Base-by-base conservation (phyloP, 2,888 invertebrate species). In the Pristionchus arcanus region DNA sequence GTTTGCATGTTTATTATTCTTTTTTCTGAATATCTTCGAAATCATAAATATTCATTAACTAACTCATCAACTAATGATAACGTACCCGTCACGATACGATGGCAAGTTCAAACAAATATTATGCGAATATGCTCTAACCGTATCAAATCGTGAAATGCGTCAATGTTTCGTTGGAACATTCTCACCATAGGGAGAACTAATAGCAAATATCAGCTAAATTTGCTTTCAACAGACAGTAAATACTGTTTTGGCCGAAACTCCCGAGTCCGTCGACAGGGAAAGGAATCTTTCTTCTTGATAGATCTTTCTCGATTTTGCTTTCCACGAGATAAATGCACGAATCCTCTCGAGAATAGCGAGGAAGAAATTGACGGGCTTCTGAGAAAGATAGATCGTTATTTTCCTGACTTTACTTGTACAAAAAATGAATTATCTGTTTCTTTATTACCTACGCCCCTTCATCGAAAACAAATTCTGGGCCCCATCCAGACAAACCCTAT, bases 181-280 rank as follows among this genome's bases (percentile, higher is more conserved):
- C 28, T 66, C 66, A 55, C 19, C 21, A 55, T 19, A 19, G 21
- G 55, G 19, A 55, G 55, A 16, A 21, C 19, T 55, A 2, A 55
- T 55, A 16, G 5, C 55, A 2, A 55, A 55, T 55, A 19, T 71
- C 19, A 71, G 1, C 13, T n/a, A n/a, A n/a, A n/a, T 34, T n/a
- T 34, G 25, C 25, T 16, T 55, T 87, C 31, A 87, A 28, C 87
- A 87, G 5, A 87, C 87, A n/a, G 87, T 87, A 28, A 87, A 87
- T 16, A 87, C 87, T 16, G 87, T 87, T 49, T 87, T 87, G 15
- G 87, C 31, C 15, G 87, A 68, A 5, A n/a, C 49, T n/a, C 59
- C 31, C 31, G 84, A 85, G 13, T 85, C 84, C 28, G 84, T 85
- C 0, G 84, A 85, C 2, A 86, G 63, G 28, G 86, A 63, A 7